Evolutionary conservation across 92 coral and sea anemone genomes (phyloP).

Genomic region (Nematostella vectensis): DNA sequence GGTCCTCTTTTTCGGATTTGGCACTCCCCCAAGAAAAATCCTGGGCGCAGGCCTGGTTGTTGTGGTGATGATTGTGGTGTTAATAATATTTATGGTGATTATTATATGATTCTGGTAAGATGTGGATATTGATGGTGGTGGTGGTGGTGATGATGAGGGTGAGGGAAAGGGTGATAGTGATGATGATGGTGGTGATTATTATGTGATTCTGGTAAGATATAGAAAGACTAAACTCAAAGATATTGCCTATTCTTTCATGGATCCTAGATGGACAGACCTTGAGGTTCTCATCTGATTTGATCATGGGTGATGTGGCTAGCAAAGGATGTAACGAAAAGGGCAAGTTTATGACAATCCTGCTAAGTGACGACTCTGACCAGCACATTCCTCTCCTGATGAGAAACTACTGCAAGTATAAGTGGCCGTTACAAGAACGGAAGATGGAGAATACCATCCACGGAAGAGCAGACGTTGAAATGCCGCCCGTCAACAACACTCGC

Average conservation of each 20-base stretch:
- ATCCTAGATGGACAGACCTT: slow-evolving; percentile 9
- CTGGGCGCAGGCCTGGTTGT: no score
- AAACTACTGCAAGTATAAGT: slow-evolving; percentile 19
- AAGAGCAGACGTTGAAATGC: slow-evolving; percentile 18
- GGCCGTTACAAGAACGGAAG: slow-evolving; percentile 43
- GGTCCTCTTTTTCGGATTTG: no score
- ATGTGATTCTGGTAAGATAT: no score
- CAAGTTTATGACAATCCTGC: slow-evolving; percentile 47
- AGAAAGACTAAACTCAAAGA: no score
- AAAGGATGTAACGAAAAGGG: slow-evolving; percentile 41
- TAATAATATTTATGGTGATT: no score
- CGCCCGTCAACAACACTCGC: slow-evolving; percentile 10
- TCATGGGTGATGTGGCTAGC: slow-evolving; percentile 30
- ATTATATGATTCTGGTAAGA: no score
- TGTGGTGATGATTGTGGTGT: no score
- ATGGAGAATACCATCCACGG: slow-evolving; percentile 38
- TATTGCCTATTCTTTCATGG: not conserved
- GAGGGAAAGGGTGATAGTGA: no score
- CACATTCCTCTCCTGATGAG: slow-evolving; percentile 35
- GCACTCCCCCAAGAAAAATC: no score
- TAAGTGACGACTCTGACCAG: slow-evolving; percentile 21
- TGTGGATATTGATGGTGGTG: no score
- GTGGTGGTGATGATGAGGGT: no score
- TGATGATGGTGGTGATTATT: no score
- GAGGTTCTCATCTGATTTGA: slow-evolving; percentile 41